Conservation (phyloP, 2,113 vertebrate species). For the Ammospiza caudacuta region DNA sequence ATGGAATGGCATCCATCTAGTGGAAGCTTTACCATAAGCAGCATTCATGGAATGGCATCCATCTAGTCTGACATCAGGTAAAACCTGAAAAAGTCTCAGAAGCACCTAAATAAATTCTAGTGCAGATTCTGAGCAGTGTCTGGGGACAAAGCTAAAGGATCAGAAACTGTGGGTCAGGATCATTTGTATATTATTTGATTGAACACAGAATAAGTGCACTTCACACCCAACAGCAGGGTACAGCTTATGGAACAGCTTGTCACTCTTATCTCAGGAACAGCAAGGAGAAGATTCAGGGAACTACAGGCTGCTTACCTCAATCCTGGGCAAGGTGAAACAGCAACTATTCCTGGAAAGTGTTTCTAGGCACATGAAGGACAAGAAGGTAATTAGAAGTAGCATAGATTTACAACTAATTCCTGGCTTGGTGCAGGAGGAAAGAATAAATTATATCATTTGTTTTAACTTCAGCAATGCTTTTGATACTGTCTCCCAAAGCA, state of each 20-base stretch:
- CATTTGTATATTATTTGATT: neutral
- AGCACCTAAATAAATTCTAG: neutral
- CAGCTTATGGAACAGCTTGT: neutral
- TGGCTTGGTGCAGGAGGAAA: neutral
- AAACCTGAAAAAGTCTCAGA: neutral
- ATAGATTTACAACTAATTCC: neutral
- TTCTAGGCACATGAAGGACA: neutral
- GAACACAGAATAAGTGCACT: neutral
- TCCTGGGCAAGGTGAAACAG: neutral
- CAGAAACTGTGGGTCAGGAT: neutral
- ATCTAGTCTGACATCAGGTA: neutral
- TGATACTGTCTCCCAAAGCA: neutral
- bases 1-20: neutral
- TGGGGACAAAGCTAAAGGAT: neutral
- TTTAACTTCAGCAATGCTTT: neutral
- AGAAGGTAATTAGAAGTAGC: neutral
- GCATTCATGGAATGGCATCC: neutral
- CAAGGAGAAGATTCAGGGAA: neutral
- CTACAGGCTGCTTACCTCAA: neutral
- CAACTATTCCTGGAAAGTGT: neutral
- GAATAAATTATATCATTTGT: neutral
- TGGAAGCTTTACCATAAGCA: neutral
- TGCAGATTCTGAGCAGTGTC: neutral
- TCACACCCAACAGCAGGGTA: fast-evolving
- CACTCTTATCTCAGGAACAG: neutral